Percentiles rank a stretch among this genome's conserved stretches.
These are phyloP conservation scores for Osmoderma eremita DNA, from an alignment of 2,888 invertebrate genomes.

Conservation along the genomic window DNA sequence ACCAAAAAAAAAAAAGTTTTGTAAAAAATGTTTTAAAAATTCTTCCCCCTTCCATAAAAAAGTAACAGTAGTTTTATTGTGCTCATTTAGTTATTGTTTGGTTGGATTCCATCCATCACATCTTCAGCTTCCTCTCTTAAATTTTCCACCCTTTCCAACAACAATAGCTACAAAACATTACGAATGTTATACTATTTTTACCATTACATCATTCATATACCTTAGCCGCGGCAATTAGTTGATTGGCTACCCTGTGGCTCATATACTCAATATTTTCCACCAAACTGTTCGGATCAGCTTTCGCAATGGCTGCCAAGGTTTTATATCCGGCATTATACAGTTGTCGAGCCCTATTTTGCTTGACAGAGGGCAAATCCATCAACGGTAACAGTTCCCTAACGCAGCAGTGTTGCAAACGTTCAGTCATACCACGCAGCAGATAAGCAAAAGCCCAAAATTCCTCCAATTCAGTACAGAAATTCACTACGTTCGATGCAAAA, in stretches of 20 bases:
- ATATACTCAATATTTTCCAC: constrained; percentile 75
- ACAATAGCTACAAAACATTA: constrained; percentile 72
- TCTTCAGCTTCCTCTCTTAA: constrained; percentile 86
- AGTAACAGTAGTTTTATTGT: too few relatives aligned
- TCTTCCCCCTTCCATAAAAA: not conserved
- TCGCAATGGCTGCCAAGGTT: constrained; percentile 79
- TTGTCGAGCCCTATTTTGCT: constrained; percentile 86
- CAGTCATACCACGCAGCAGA: constrained; percentile 78
- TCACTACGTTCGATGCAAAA: constrained; percentile 79
- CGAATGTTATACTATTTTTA: not conserved
- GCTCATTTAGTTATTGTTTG: constrained; percentile 15
- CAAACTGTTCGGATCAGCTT: constrained; percentile 73
- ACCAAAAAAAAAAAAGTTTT: too few relatives aligned
- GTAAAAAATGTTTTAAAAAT: not conserved
- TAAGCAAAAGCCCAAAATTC: constrained; percentile 86
- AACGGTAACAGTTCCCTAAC: constrained; percentile 81
- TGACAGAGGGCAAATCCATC: constrained; percentile 89
- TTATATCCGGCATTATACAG: constrained; percentile 85
- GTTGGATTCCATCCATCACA: constrained; percentile 68
- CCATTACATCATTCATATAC: constrained; percentile 62
- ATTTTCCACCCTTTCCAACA: constrained; percentile 87
- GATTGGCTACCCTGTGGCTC: constrained; percentile 76
- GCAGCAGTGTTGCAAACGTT: constrained; percentile 83
- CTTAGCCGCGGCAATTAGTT: constrained; percentile 89
- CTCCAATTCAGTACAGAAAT: constrained; percentile 82